These are phyloP conservation scores for Macrobrachium nipponense DNA, from an alignment of 1,140 invertebrate genomes.

Conservation along the genomic window DNA sequence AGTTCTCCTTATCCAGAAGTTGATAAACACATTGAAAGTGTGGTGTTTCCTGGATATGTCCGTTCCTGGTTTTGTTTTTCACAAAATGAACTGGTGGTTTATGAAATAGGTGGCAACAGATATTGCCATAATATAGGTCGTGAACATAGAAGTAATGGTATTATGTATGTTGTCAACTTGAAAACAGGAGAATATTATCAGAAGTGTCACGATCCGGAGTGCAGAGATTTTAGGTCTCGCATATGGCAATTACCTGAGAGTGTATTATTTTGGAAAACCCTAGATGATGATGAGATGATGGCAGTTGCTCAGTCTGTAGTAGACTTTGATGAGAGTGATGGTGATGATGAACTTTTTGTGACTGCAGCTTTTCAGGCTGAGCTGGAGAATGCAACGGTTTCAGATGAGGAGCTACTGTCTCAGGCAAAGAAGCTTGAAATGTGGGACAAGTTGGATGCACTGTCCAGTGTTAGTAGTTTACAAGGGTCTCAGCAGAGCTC, in stretches of 20 bases:
- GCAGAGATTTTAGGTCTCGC: slow-evolving; percentile 70
- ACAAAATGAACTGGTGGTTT: slow-evolving; percentile 71
- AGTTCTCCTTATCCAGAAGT: slow-evolving; percentile 73
- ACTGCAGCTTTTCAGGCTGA: not conserved
- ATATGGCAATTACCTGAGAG: slow-evolving; percentile 66
- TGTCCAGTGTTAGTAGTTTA: slow-evolving; percentile 2
- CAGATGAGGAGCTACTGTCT: slow-evolving; percentile 2
- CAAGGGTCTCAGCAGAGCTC: slow-evolving; percentile 20
- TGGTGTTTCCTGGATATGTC: slow-evolving; percentile 72
- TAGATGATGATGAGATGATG: slow-evolving; percentile 27
- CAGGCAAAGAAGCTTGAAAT: slow-evolving; percentile 13
- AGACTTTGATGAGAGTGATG: slow-evolving; percentile 1
- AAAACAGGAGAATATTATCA: slow-evolving; percentile 73
- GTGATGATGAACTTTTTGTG: not conserved
- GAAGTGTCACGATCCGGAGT: slow-evolving; percentile 79
- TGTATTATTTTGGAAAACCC: slow-evolving; percentile 36
- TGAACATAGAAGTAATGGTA: slow-evolving; percentile 77
- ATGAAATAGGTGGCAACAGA: slow-evolving; percentile 74
- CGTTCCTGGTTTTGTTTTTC: slow-evolving; percentile 71
- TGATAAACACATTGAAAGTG: slow-evolving; percentile 72
- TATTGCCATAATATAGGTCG: slow-evolving; percentile 76
- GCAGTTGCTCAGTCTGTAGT: not conserved
- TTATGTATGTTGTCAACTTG: slow-evolving; percentile 76
- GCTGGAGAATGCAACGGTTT: not conserved
- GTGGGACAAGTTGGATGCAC: slow-evolving; percentile 30